A percentile compares a stretch with the other conserved stretches of the same genome.
Conservation (phyloP, 2,113 vertebrate genomes). For the Dascyllus trimaculatus region DNA sequence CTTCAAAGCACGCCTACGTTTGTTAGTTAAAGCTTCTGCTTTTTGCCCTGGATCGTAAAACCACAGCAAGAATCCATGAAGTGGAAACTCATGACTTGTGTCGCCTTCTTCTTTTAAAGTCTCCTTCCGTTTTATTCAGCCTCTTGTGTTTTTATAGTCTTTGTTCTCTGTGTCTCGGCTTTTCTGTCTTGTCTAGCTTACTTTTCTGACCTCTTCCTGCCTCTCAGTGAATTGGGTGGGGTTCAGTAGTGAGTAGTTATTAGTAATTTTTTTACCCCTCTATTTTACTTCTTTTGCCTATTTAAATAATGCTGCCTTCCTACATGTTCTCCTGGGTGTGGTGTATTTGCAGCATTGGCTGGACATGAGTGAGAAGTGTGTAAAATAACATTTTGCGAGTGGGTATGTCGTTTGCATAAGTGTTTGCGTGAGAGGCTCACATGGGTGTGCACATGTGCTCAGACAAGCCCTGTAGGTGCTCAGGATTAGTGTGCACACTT, state of each 20-base stretch:
- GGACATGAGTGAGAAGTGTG: conserved; percentile 18
- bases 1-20: conserved; percentile 29
- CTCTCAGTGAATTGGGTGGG: conserved; percentile 69
- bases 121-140: conserved; percentile 37
- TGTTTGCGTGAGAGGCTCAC: conserved; percentile 25
- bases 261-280: conserved; percentile 58
- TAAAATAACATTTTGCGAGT: conserved; percentile 22
- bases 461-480: conserved; percentile 30
- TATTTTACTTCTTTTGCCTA: neutral
- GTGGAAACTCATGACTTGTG: conserved; percentile 49
- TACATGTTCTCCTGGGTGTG: conserved; percentile 21
- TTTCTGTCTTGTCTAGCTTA: conserved; percentile 41
- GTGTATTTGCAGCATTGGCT: conserved; percentile 36
- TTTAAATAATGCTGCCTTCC: conserved; percentile 38
- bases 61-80: conserved; percentile 32
- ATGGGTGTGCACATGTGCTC: conserved; percentile 24
- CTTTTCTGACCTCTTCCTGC: conserved; percentile 39
- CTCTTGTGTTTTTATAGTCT: conserved; percentile 63
- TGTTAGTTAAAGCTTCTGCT: conserved; percentile 20
- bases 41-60: conserved; percentile 39
- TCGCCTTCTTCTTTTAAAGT: conserved; percentile 39
- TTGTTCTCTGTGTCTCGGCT: conserved; percentile 52
- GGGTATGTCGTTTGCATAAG: conserved; percentile 38
- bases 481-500: conserved; percentile 16
- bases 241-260: conserved; percentile 62